Percentiles rank a stretch among this genome's conserved stretches.
Evolutionary conservation across 2,888 invertebrate genomes (phyloP).

Genomic region (Geotrupes spiniger): DNA sequence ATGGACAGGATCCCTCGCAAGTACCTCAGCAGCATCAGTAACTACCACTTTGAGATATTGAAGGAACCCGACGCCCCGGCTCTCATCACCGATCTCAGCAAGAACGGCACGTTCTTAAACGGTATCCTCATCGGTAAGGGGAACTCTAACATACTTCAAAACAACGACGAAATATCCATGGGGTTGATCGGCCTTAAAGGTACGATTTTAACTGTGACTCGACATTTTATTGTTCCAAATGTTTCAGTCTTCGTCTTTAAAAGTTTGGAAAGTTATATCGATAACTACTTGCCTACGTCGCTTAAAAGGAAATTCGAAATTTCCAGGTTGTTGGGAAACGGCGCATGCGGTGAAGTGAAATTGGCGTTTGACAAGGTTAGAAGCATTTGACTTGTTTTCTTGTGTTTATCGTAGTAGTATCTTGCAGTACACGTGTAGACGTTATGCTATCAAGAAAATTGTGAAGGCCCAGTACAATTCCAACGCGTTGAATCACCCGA

Average conservation of each 20-base stretch:
- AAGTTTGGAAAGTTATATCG: slow-evolving; percentile 49
- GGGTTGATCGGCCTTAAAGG: slow-evolving; percentile 61
- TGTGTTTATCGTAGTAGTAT: too few relatives aligned
- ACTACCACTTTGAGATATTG: slow-evolving; percentile 60
- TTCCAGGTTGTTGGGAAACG: slow-evolving; percentile 72
- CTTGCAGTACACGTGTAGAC: slow-evolving; percentile 62
- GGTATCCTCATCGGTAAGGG: slow-evolving; percentile 67
- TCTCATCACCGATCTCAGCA: slow-evolving; percentile 66
- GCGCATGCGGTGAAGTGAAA: slow-evolving; percentile 82
- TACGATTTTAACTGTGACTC: too few relatives aligned
- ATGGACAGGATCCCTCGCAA: too few relatives aligned
- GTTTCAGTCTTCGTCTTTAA: slow-evolving; percentile 68
- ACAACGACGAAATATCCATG: slow-evolving; percentile 72
- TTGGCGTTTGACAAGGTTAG: slow-evolving; percentile 68
- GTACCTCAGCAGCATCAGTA: slow-evolving; percentile 59
- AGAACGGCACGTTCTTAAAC: slow-evolving; percentile 85
- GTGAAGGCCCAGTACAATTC: slow-evolving; percentile 57
- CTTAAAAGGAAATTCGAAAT: slow-evolving; percentile 70
- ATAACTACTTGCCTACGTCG: slow-evolving; percentile 62
- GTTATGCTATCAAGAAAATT: slow-evolving; percentile 83
- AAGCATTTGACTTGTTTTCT: slow-evolving; percentile 5
- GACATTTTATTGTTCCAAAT: too few relatives aligned
- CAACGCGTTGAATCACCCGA: slow-evolving; percentile 54
- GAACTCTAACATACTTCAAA: slow-evolving; percentile 63
- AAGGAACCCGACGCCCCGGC: slow-evolving; percentile 44